These are phyloP conservation scores for Climacteris rufus DNA, from an alignment of 2,113 vertebrate species.

Conservation along the genomic window DNA sequence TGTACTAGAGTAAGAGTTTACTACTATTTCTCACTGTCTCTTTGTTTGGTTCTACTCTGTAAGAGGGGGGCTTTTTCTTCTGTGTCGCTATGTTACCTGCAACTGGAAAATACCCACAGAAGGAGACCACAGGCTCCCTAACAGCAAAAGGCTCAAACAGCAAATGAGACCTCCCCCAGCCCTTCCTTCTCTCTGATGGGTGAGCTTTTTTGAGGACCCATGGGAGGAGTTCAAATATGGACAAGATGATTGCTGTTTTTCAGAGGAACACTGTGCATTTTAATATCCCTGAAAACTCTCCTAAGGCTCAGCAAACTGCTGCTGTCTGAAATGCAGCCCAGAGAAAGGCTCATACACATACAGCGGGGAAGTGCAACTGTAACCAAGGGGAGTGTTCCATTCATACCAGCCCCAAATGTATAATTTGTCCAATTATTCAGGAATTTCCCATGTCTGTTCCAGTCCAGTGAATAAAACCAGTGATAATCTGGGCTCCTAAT, in stretches of 20 bases:
- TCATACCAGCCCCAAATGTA: background rate
- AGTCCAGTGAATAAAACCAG: background rate
- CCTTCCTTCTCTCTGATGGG: background rate
- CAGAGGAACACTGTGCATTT: background rate
- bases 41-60: background rate
- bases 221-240: background rate
- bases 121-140: background rate
- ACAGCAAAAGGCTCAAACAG: background rate
- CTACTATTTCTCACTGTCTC: background rate
- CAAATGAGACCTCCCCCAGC: background rate
- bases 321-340: background rate
- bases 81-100: accelerated
- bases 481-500: background rate
- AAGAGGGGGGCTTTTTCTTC: background rate
- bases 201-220: background rate
- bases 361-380: background rate
- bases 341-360: background rate
- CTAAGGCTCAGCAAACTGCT: background rate
- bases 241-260: background rate
- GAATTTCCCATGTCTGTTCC: background rate
- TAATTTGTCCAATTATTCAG: background rate
- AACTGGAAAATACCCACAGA: background rate
- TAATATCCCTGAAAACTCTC: background rate
- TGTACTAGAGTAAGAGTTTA: background rate
- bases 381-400: background rate